phyloP scores from a whole-genome alignment of 2,888 invertebrate species.

The Holacanthella duospinosa region DNA sequence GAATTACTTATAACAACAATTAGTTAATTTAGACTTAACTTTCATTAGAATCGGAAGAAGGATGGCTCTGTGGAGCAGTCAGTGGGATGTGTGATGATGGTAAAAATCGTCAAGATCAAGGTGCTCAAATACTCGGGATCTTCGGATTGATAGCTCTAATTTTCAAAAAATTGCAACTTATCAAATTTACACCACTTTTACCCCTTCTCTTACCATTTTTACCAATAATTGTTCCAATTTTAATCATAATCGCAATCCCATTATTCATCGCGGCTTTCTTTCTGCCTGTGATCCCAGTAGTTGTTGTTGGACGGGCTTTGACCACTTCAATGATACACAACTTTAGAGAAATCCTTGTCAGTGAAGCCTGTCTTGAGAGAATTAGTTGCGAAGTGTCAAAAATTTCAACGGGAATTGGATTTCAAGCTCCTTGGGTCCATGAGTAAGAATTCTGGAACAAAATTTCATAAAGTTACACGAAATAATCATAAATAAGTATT shows the following conservation, averaged over 20 bases:
- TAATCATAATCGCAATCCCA: background rate
- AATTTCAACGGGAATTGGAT: conserved; percentile 5
- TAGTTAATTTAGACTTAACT: background rate
- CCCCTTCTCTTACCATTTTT: background rate
- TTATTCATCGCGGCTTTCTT: background rate
- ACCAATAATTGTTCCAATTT: background rate
- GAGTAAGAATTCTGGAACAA: conserved; percentile 1
- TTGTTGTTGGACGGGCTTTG: background rate
- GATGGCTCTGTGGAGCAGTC: background rate
- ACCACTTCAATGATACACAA: background rate
- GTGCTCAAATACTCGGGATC: background rate
- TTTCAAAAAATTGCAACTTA: background rate
- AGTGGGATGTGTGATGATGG: background rate
- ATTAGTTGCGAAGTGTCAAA: conserved; percentile 5
- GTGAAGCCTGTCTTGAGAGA: conserved; percentile 7
- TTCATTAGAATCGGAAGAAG: background rate
- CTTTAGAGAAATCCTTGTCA: background rate
- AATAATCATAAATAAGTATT: background rate
- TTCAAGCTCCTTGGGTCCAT: conserved; percentile 5
- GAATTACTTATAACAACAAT: too few species aligned
- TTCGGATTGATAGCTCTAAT: background rate
- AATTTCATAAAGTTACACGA: too few species aligned
- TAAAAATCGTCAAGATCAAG: background rate
- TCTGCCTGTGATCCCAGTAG: background rate
- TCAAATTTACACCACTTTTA: background rate